phyloP scores from a whole-genome alignment of 2,113 vertebrate species.

The Thunnus thynnus region DNA sequence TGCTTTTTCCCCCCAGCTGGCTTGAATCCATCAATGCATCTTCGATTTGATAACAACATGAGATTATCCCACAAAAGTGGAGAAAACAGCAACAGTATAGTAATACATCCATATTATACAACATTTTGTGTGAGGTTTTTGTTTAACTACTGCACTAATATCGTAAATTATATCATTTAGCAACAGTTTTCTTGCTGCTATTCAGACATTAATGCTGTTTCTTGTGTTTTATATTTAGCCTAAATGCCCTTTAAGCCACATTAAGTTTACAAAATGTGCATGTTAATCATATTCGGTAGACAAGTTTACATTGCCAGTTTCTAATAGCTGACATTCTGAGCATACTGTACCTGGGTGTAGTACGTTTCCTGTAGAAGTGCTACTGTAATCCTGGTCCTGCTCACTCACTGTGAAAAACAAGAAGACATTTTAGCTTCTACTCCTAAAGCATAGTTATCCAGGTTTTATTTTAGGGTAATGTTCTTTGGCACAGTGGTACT shows the following conservation, averaged over 20 bases:
- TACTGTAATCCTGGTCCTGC: background rate
- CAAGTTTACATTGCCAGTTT: background rate
- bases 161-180: background rate
- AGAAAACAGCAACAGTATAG: background rate
- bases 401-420: background rate
- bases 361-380: background rate
- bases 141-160: background rate
- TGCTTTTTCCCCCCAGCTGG: slow-evolving; percentile 37
- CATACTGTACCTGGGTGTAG: background rate
- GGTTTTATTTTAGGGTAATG: slow-evolving; percentile 8
- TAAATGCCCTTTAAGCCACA: background rate
- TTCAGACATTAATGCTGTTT: background rate
- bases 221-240: background rate
- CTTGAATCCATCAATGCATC: slow-evolving; percentile 31
- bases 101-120: background rate
- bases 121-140: background rate
- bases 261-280: background rate
- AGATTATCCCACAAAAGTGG: slow-evolving; percentile 14
- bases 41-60: slow-evolving; percentile 7
- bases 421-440: slow-evolving; percentile 15
- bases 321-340: background rate
- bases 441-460: background rate
- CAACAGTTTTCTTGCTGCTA: background rate
- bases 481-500: no score
- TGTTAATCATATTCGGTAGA: background rate